Conservation (phyloP, 2,888 invertebrate genomes). For the Hemaris fuciformis region DNA sequence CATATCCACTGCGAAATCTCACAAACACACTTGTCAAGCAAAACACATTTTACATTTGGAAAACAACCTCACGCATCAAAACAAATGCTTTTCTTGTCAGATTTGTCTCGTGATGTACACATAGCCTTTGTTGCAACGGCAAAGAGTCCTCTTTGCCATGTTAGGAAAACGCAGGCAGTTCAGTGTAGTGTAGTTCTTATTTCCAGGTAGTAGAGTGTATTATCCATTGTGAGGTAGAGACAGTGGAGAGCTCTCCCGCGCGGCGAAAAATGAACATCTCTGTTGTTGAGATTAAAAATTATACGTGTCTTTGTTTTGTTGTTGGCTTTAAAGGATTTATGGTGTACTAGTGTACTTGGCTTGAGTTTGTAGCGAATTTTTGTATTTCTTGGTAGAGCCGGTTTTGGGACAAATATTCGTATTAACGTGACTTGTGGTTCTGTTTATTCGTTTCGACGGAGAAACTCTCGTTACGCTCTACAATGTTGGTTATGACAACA, state of each 20-base stretch:
- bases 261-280: slow-evolving; percentile 76
- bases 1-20: neutral
- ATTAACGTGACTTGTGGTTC: neutral
- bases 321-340: slow-evolving; percentile 9
- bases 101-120: neutral
- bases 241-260: slow-evolving; percentile 39
- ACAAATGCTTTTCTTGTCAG: neutral
- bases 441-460: neutral
- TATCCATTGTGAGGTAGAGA: slow-evolving; percentile 26
- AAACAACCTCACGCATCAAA: slow-evolving; percentile 10
- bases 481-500: too few relatives aligned
- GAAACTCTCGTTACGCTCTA: too few relatives aligned
- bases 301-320: slow-evolving; percentile 58
- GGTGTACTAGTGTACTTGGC: slow-evolving; percentile 4
- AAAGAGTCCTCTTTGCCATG: neutral
- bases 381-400: neutral
- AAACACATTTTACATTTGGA: slow-evolving; percentile 20
- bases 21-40: slow-evolving; percentile 27
- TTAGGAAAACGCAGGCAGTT: too few relatives aligned
- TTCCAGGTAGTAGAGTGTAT: slow-evolving; percentile 29
- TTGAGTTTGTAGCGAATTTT: neutral
- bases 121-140: neutral
- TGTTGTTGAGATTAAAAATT: slow-evolving; percentile 75
- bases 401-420: neutral
- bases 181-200: slow-evolving; percentile 28